A percentile compares a stretch with the other conserved stretches of the same genome.
Evolutionary conservation across 2,888 invertebrate species (phyloP).

Genomic region (Pachydiplax longipennis): DNA sequence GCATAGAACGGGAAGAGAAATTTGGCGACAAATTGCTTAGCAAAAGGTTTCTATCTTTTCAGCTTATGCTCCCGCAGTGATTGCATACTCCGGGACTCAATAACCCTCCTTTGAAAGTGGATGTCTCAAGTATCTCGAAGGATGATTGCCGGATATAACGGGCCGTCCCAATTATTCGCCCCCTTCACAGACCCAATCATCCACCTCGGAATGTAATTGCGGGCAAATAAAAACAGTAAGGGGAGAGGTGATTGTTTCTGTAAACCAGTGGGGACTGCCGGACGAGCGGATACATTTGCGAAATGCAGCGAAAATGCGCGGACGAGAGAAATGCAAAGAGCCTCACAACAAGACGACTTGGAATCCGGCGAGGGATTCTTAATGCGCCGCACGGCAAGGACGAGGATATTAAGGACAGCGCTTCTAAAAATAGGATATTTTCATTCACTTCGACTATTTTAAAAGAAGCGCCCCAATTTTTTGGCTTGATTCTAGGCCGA

Average conservation of each 20-base stretch:
- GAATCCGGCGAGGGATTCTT: background rate
- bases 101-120: background rate
- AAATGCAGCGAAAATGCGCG: background rate
- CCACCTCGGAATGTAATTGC: constrained; percentile 37
- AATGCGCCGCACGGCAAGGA: background rate
- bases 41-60: background rate
- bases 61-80: background rate
- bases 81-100: background rate
- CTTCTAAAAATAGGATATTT: too few species aligned
- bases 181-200: background rate
- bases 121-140: background rate
- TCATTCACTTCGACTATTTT: too few species aligned
- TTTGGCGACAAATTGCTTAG: background rate
- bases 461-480: too few species aligned
- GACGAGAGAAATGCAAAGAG: background rate
- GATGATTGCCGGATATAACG: constrained; percentile 35
- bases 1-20: background rate
- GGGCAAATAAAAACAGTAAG: background rate
- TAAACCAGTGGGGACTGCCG: background rate
- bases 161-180: constrained; percentile 19
- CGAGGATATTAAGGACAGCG: background rate
- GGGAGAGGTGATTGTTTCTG: constrained; percentile 4
- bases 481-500: too few species aligned
- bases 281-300: background rate
- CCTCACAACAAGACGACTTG: background rate